These are phyloP conservation scores for Tamandua tetradactyla DNA, from an alignment of 2,797 vertebrate species.

Conservation along the genomic window DNA sequence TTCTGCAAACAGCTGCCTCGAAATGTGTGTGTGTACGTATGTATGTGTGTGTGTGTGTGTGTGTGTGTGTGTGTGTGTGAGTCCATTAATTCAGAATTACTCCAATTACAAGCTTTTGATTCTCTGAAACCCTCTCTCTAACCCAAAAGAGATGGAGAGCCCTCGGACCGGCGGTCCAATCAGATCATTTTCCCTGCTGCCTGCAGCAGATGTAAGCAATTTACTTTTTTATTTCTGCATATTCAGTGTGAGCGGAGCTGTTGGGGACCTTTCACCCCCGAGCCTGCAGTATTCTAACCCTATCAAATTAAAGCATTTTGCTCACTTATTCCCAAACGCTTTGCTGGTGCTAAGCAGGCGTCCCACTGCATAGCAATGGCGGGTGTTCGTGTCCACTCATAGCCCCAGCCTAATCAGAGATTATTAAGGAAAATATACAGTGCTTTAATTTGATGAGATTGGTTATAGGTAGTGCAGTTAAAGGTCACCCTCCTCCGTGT, in stretches of 20 bases:
- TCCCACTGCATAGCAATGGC: slow-evolving; percentile 99
- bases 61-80: slow-evolving; percentile 76
- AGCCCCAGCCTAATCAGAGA: slow-evolving; percentile 97
- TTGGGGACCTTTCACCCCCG: slow-evolving; percentile 94
- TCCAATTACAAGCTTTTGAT: slow-evolving; percentile 98
- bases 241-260: slow-evolving; percentile 99
- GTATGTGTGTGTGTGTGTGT: slow-evolving; percentile 7
- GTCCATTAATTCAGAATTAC: slow-evolving; percentile 99
- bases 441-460: slow-evolving; percentile 99
- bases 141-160: slow-evolving; percentile 94
- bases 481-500: slow-evolving; percentile 97
- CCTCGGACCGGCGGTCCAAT: slow-evolving; percentile 96
- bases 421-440: slow-evolving; percentile 99
- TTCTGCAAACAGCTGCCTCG: slow-evolving; percentile 91
- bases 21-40: slow-evolving; percentile 82
- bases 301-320: slow-evolving; percentile 99
- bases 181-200: slow-evolving; percentile 94
- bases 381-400: slow-evolving; percentile 97
- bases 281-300: slow-evolving; percentile 99
- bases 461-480: slow-evolving; percentile 99
- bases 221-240: slow-evolving; percentile 99
- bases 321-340: slow-evolving; percentile 99
- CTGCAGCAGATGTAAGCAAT: slow-evolving; percentile 99
- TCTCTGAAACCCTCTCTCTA: slow-evolving; percentile 91
- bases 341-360: slow-evolving; percentile 96